Conservation (phyloP, 2,888 invertebrate species). For the Hydropsyche betteni region DNA sequence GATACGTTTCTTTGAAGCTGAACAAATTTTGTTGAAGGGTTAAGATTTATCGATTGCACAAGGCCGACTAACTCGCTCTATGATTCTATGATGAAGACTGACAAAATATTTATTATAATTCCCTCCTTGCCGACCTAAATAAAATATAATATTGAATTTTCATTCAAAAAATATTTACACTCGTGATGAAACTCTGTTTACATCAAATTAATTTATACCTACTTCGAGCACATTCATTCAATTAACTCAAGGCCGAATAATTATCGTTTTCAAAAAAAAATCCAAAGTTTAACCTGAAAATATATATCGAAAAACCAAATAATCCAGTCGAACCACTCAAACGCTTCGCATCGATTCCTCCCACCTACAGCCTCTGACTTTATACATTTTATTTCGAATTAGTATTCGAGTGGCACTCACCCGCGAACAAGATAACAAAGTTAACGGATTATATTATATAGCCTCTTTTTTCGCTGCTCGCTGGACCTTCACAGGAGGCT, state of each 20-base stretch:
- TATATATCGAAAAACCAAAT: too few species aligned
- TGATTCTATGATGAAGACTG: slow-evolving; percentile 2
- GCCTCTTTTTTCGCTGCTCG: slow-evolving; percentile 10
- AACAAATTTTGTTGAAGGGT: slow-evolving; percentile 30
- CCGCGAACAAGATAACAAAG: slow-evolving; percentile 28
- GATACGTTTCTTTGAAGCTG: slow-evolving; percentile 30
- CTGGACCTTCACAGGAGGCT: slow-evolving; percentile 19
- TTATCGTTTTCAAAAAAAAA: too few species aligned
- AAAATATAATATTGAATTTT: too few species aligned
- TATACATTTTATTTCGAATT: slow-evolving; percentile 21
- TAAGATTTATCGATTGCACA: slow-evolving; percentile 29
- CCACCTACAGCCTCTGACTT: too few species aligned
- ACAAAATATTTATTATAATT: too few species aligned
- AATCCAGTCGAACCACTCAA: too few species aligned
- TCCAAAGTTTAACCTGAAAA: too few species aligned
- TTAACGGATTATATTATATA: slow-evolving; percentile 18
- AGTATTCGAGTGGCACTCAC: slow-evolving; percentile 26
- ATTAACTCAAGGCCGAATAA: too few species aligned
- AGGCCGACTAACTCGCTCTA: neutral
- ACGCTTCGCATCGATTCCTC: too few species aligned
- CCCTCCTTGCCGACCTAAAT: too few species aligned
- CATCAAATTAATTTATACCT: neutral
- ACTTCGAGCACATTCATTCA: too few species aligned
- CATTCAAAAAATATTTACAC: too few species aligned
- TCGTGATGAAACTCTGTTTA: neutral